These are phyloP conservation scores for Scaptomyza graminum DNA, from an alignment of 1,140 invertebrate species.

Conservation along the genomic window DNA sequence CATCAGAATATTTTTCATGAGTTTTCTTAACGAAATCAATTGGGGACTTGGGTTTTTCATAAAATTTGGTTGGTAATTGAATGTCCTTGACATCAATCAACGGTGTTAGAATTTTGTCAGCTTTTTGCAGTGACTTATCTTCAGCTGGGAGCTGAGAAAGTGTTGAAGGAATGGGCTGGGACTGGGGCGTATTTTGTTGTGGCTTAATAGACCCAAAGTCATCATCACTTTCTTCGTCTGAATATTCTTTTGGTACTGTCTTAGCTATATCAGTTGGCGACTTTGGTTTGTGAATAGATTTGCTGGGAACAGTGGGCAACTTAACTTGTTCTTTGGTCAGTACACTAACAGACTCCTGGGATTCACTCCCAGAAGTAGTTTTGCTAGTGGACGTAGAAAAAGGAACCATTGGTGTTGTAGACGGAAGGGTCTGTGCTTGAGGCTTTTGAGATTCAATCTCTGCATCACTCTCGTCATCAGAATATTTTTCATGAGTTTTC, in stretches of 20 bases:
- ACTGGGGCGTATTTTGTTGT: neutral
- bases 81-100: too few relatives aligned
- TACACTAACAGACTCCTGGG: neutral
- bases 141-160: too few relatives aligned
- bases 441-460: constrained; percentile 6
- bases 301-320: neutral
- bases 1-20: too few relatives aligned
- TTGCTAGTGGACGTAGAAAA: constrained; percentile 1
- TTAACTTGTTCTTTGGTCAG: constrained; percentile 3
- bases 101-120: too few relatives aligned
- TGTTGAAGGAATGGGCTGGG: too few relatives aligned
- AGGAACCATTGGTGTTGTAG: neutral
- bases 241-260: neutral
- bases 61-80: too few relatives aligned
- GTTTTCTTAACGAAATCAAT: too few relatives aligned
- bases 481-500: constrained; percentile 13
- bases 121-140: too few relatives aligned
- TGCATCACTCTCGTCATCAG: constrained; percentile 29
- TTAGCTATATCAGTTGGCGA: constrained; percentile 3
- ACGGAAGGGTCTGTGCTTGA: constrained; percentile 5
- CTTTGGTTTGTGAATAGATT: constrained; percentile 19
- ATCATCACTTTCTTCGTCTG: constrained; percentile 11
- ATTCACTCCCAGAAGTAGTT: neutral
- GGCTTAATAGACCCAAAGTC: neutral
- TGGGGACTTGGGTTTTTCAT: too few relatives aligned